Evolutionary conservation across 2,113 vertebrate species (phyloP).

Genomic region (Gopherus evgoodei): DNA sequence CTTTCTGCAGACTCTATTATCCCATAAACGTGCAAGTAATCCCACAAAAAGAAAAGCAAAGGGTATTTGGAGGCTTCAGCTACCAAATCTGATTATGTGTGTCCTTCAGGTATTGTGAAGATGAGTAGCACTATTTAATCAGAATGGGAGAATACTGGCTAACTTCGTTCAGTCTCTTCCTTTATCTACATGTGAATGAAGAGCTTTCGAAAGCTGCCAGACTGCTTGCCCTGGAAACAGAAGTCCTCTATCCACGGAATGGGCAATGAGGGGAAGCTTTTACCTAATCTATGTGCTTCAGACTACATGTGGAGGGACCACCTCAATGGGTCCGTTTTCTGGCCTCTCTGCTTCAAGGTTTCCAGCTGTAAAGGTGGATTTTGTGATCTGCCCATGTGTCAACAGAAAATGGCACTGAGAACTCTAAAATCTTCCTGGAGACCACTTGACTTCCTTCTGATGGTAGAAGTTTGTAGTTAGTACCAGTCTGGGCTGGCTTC

Average conservation of each 20-base stretch:
- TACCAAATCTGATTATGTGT: not conserved
- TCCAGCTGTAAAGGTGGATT: not conserved
- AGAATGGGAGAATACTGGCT: not conserved
- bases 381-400: not conserved
- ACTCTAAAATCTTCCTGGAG: not conserved
- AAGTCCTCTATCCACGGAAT: not conserved
- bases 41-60: constrained; percentile 1
- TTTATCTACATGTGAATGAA: not conserved
- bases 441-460: not conserved
- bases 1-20: not conserved
- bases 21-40: not conserved
- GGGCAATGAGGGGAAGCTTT: not conserved
- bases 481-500: not conserved
- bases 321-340: not conserved
- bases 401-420: not conserved
- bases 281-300: not conserved
- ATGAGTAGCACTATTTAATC: not conserved
- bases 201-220: not conserved
- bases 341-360: not conserved
- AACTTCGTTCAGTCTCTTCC: not conserved
- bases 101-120: not conserved
- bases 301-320: not conserved
- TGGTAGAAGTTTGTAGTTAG: not conserved
- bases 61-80: not conserved
- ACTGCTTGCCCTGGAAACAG: not conserved